These are phyloP conservation scores for Lamprologus speciosus DNA, from an alignment of 2,113 vertebrate genomes.

Conservation along the genomic window DNA sequence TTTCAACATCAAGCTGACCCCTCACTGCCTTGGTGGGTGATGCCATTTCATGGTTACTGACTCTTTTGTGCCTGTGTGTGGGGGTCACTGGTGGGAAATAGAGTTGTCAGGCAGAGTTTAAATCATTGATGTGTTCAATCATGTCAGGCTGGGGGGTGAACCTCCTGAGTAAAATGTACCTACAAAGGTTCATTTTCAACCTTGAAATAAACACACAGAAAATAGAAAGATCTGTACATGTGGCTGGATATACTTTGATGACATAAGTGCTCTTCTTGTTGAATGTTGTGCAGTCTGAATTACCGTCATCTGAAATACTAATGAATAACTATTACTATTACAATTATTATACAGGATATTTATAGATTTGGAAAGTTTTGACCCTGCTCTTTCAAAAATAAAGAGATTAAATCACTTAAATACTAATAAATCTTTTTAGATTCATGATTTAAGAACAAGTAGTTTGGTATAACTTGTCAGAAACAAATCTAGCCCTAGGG, in stretches of 20 bases:
- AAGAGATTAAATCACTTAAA: not conserved
- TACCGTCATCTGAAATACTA: not conserved
- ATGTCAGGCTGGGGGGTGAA: not conserved
- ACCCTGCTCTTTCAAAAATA: not conserved
- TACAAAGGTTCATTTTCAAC: not conserved
- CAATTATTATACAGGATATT: not conserved
- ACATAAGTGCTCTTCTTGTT: not conserved
- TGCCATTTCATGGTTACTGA: constrained; percentile 36
- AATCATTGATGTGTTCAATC: constrained; percentile 12
- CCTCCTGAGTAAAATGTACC: not conserved
- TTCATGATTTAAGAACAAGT: not conserved
- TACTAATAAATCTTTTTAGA: not conserved
- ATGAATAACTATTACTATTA: not conserved
- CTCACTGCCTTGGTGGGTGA: constrained; percentile 54
- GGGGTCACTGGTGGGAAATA: constrained; percentile 44
- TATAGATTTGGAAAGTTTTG: not conserved
- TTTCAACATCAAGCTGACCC: constrained; percentile 52
- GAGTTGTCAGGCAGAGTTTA: constrained; percentile 41
- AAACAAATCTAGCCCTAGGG: not conserved
- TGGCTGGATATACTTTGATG: not conserved
- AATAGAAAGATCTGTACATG: accelerated
- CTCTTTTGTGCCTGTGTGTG: constrained; percentile 2
- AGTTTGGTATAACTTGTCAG: not conserved
- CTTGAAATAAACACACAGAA: not conserved
- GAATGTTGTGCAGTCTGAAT: not conserved